Evolutionary conservation across 2,888 invertebrate species (phyloP), one percentile per base, ranked within the genome.

Genomic region (Uloborus plumipes): DNA sequence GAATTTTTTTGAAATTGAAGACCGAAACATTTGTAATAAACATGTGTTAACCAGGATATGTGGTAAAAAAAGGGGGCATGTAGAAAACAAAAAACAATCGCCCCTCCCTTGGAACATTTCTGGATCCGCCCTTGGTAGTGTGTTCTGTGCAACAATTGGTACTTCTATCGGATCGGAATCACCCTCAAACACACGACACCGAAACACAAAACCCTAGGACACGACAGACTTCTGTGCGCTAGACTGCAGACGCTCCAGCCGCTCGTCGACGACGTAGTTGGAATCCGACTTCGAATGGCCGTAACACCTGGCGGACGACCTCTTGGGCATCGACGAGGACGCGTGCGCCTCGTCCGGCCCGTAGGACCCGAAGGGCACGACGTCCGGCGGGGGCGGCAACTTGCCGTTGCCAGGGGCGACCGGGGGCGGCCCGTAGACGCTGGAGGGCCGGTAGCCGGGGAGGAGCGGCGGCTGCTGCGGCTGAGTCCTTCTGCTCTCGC

Each of bases 241-340:
- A 49, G 64, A 58, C 39, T 67, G 71, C 50, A 73, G 20, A 49
- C 51, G 80, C 16, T 71, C 81, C 51, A 82, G 61, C 49, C 65
- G 65, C 16, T 67, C 73, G 51, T 77, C 72, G 22, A 67, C 64
- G 53, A 67, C 64, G 53, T 81, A 85, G 16, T 59, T 69, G 14
- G 85, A 78, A 71, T 85, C 84, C 2, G 85, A 85, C 67, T 84
- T 85, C 22, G 85, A 84, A 55, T 84, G 78, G 51, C 61, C 47
- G 58, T 78, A 85, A 9, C 55, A 74, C 59, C 78, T 73, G 6
- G 70, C 59, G n/a, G 78, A 76, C 69, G 78, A 76, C 69, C 79
- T 74, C 49, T 82, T 75, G 39, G 81, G 85, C 75, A 80, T 70
- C 39, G 39, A 39, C 20, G 84, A 84, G 64, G 39, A 39, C 20